These are phyloP conservation scores for Palythoa caribaeorum DNA, from an alignment of 92 coral and sea anemone genomes.

Conservation along the genomic window DNA sequence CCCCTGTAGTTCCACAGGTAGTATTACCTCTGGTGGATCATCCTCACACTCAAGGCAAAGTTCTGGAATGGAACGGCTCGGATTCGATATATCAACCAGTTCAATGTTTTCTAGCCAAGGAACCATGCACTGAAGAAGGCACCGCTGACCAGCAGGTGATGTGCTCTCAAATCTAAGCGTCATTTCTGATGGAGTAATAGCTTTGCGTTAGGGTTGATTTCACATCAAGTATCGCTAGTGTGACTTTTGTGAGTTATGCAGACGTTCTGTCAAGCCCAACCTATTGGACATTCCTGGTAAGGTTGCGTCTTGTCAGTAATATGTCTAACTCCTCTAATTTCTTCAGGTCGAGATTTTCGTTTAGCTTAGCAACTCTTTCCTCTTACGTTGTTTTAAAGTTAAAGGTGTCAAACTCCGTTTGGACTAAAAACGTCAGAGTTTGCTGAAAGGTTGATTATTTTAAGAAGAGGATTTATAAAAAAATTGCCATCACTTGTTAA, in stretches of 20 bases:
- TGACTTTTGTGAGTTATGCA: neutral
- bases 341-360: too few species aligned
- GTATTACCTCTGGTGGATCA: slow-evolving; percentile 61
- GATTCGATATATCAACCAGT: slow-evolving; percentile 85
- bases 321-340: too few species aligned
- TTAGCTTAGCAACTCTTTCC: too few species aligned
- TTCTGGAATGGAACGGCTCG: slow-evolving; percentile 71
- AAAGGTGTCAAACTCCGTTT: too few species aligned
- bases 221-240: neutral
- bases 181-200: slow-evolving; percentile 72
- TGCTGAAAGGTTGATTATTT: too few species aligned
- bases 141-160: slow-evolving; percentile 90
- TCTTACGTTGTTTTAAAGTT: too few species aligned
- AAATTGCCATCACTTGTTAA: too few species aligned
- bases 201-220: neutral
- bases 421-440: too few species aligned
- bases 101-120: slow-evolving; percentile 97
- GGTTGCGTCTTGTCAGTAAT: too few species aligned
- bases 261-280: neutral
- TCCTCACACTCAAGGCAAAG: slow-evolving; percentile 64
- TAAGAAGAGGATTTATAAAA: too few species aligned
- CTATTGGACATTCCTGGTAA: too few species aligned
- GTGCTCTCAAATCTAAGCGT: slow-evolving; percentile 93
- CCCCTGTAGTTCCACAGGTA: slow-evolving; percentile 87
- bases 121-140: slow-evolving; percentile 91